Evolutionary conservation across 2,888 invertebrate species (phyloP), one percentile per base, ranked within the genome.

Genomic region (Odontothrips loti): DNA sequence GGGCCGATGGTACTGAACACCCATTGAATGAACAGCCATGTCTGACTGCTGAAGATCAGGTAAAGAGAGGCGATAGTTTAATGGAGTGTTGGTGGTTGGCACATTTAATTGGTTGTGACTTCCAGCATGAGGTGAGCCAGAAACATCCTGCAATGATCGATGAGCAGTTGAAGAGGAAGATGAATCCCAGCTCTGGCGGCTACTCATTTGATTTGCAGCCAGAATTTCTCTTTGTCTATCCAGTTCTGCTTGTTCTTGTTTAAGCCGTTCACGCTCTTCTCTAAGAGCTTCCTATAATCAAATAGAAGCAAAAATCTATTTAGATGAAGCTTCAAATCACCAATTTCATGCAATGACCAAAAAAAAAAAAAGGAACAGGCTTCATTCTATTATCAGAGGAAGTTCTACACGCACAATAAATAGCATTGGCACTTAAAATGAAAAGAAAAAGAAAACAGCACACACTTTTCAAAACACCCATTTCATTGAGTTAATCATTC

Each of bases 241-340:
- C 17, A 94, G 85, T 86, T 94, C 94, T 86, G 94, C 94, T 86
- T 93, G 93, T 86, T 95, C 94, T 79, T 93, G 87, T 86, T 95
- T 94, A 8, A 94, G 87, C 1, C 95, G 88, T 87, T 95, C 94
- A 79, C 94, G 90, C 88, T 95, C 94, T 83, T 94, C 94, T 83
- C 94, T 92, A 51, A 94, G 89, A 34, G 94, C 93, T 87, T 94
- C 92, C 91, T 91, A 84, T 68, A 82, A 58, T n/a, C 79, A 80
- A 58, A 68, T n/a, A 10, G 9, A 58, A n/a, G n/a, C n/a, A 27
- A 80, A 80, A 79, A 47, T 15, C 15, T 78, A 79, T 29, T 43
- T 43, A 43, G 34, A 43, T 43, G 34, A 43, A 43, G 34, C 6
- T 6, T 2, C 2, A 43, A 6, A 43, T 6, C 34, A 43, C 34